Conservation (phyloP, 2,797 vertebrate genomes). For the Gallinago stenura region DNA sequence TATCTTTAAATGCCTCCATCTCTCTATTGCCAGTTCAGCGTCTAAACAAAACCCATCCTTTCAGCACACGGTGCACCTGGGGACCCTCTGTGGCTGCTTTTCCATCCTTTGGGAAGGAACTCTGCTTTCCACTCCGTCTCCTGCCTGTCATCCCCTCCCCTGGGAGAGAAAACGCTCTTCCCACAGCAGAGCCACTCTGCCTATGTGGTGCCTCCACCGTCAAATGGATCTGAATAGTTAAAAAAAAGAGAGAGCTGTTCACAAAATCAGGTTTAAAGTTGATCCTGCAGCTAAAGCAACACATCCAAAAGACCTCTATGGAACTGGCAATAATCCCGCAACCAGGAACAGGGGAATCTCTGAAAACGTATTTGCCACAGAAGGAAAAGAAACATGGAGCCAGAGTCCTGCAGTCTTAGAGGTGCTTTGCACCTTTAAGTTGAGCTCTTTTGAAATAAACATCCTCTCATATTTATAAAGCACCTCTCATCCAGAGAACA, state of each 20-base stretch:
- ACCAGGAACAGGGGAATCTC: rapidly evolving
- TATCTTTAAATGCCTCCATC: not conserved
- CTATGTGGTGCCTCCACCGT: no score
- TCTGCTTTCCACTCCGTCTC: not conserved
- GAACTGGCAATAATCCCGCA: not conserved
- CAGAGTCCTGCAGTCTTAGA: not conserved
- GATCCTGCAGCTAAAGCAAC: not conserved
- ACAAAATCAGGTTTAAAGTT: not conserved
- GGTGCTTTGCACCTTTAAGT: not conserved
- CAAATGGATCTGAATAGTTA: not conserved
- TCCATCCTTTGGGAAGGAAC: not conserved
- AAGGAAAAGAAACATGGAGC: not conserved
- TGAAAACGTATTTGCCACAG: not conserved
- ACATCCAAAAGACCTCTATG: not conserved
- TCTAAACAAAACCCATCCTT: not conserved
- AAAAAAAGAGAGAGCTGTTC: not conserved
- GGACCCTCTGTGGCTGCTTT: not conserved
- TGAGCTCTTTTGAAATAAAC: not conserved
- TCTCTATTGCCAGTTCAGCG: no score
- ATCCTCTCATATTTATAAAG: not conserved
- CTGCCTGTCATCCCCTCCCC: not conserved
- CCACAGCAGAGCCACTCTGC: not conserved
- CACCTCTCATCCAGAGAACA: not conserved
- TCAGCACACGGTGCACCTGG: rapidly evolving
- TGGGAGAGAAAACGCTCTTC: not conserved